Base-by-base conservation (phyloP, 2,888 invertebrate species). In the Trachelus troglodyta region DNA sequence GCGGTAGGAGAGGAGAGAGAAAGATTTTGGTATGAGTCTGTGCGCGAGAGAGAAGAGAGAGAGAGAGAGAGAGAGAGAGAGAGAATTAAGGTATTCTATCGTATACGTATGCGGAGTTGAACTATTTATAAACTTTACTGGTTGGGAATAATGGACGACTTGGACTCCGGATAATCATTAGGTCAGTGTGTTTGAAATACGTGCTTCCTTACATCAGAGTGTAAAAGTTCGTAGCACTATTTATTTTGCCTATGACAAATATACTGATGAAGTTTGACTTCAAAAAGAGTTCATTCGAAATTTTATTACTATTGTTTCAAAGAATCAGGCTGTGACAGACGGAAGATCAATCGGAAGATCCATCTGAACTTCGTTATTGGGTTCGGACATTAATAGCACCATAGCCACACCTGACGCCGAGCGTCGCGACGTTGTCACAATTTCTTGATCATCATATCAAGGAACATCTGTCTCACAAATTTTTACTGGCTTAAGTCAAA, bases 341-440 rank as follows among this genome's bases (percentile, higher is more conserved):
- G 9, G n/a, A n/a, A n/a, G n/a, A n/a, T 56, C 56, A 23, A 71
- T 71, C 71, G 11, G 12, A 31, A 4, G 71, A 15, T 71, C 2
- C 31, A 31, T 71, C 12, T 71, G 71, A 71, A 71, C 71, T 31
- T 31, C 4, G 71, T 34, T 71, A 34, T 34, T 34, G 71, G 71
- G 71, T 71, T 71, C 31, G 9, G 71, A 71, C 71, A 34, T 34
- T 71, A 71, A 71, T 71, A 71, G 71, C 71, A 71, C 31, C 71
- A 23, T 71, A 33, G 15, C 12, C 15, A 34, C 71, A 71, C 71
- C 71, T 71, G 71, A 31, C 71, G 71, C 23, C 31, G 31, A 6
- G 34, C 71, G 71, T 71, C 71, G 71, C 71, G 71, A 71, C 71
- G 71, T 12, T 31, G 71, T 71, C 71, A 71, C 12, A 71, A 33